These are phyloP conservation scores for Ranitomeya imitator DNA, from an alignment of 2,113 vertebrate species.

Conservation along the genomic window DNA sequence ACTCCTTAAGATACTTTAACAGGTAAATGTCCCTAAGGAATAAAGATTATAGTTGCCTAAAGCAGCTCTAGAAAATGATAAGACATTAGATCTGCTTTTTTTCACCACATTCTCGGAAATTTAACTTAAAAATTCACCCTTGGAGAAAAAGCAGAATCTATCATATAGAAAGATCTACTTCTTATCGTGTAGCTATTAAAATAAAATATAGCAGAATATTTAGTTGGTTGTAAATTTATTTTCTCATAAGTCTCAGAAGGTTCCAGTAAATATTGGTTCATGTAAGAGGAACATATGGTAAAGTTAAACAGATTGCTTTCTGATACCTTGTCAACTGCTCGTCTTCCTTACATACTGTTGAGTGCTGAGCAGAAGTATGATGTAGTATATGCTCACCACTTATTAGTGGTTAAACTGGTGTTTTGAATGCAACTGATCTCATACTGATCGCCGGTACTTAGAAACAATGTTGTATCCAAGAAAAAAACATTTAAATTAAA, in stretches of 20 bases:
- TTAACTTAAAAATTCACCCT: conserved; percentile 37
- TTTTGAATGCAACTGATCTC: neutral
- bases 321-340: too few species aligned
- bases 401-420: neutral
- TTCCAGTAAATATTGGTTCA: neutral
- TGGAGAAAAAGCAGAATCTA: conserved; percentile 30
- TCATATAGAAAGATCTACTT: conserved; percentile 20
- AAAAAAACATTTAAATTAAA: neutral
- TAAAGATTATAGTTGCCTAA: conserved; percentile 36
- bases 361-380: too few species aligned
- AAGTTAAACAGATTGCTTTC: neutral
- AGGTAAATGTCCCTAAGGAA: conserved; percentile 27
- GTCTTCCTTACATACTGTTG: too few species aligned
- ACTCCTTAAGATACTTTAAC: conserved; percentile 2
- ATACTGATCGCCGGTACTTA: neutral
- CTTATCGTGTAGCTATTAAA: conserved; percentile 39
- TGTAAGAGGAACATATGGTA: neutral
- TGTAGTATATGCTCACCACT: too few species aligned
- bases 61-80: conserved; percentile 37
- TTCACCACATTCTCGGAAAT: conserved; percentile 34
- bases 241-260: neutral
- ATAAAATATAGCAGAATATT: conserved; percentile 37
- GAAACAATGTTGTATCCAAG: too few species aligned
- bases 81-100: conserved; percentile 47
- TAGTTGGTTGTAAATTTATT: neutral